Evolutionary conservation across 2,113 vertebrate species (phyloP).

Genomic region (Candoia aspera): DNA sequence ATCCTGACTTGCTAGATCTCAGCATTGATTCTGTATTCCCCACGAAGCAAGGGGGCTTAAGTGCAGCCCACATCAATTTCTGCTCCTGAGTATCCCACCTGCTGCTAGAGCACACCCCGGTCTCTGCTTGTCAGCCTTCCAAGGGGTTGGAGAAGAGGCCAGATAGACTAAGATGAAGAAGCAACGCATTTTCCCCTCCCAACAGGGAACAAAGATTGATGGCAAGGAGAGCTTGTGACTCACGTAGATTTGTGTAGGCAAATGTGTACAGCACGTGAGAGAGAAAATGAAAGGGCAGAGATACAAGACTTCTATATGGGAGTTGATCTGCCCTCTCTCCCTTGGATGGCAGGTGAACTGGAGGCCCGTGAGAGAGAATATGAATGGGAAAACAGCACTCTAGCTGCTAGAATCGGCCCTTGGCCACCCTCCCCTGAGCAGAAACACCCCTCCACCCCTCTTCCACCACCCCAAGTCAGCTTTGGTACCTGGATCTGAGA

Average conservation of each 20-base stretch:
- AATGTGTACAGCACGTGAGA: too few relatives aligned
- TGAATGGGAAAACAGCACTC: too few relatives aligned
- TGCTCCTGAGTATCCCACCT: background rate
- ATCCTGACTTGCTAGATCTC: background rate
- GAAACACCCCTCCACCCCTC: background rate
- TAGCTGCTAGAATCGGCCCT: too few relatives aligned
- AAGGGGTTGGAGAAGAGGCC: background rate
- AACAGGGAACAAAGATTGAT: background rate
- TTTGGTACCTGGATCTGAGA: constrained; percentile 90
- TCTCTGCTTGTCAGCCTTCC: background rate
- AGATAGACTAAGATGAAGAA: background rate
- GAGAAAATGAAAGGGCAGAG: too few relatives aligned
- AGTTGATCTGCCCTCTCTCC: too few relatives aligned
- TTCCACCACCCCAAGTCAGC: accelerated
- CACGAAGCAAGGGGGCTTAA: background rate
- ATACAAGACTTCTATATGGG: too few relatives aligned
- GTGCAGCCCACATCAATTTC: background rate
- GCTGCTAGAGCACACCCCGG: background rate
- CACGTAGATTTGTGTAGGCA: too few relatives aligned
- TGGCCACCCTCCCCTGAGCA: too few relatives aligned
- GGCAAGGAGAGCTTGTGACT: background rate
- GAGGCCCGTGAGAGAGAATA: background rate
- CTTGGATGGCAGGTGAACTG: background rate
- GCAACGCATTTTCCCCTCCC: background rate
- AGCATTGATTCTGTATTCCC: background rate